Conservation (phyloP, 2,113 vertebrate species). For the Boleophthalmus pectinirostris region DNA sequence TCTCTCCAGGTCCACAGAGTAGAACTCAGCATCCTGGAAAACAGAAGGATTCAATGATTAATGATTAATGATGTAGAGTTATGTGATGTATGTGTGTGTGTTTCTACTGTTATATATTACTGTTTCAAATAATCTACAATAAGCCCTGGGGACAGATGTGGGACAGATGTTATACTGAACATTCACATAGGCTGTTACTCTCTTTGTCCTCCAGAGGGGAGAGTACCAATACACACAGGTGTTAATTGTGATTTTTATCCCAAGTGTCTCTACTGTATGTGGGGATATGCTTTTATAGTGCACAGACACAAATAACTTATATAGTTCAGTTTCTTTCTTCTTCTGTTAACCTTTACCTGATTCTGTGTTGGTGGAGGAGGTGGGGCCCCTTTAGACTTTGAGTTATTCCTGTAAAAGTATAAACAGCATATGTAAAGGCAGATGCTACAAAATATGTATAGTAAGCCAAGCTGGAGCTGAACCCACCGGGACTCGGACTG, state of each 20-base stretch:
- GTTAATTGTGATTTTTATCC: not conserved
- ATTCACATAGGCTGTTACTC: not conserved
- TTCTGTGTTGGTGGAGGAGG: constrained; percentile 70
- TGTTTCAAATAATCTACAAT: not conserved
- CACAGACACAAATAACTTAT: not conserved
- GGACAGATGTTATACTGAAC: not conserved
- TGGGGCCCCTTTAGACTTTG: constrained; percentile 89
- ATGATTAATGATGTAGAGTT: constrained; percentile 52
- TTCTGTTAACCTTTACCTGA: constrained; percentile 54
- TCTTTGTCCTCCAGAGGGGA: not conserved
- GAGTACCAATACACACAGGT: not conserved
- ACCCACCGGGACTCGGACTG: constrained; percentile 86
- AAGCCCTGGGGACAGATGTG: too few relatives aligned
- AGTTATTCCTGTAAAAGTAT: constrained; percentile 81
- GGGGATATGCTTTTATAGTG: not conserved
- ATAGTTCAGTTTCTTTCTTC: not conserved
- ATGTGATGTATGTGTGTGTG: too few relatives aligned
- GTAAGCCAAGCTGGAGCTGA: not conserved
- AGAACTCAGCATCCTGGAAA: constrained; percentile 91
- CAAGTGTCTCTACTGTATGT: not conserved
- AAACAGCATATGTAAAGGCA: constrained; percentile 7
- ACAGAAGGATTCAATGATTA: constrained; percentile 28
- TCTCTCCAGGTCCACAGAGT: constrained; percentile 95
- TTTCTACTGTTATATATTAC: too few relatives aligned
- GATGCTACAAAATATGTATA: not conserved